Evolutionary conservation across 1,140 invertebrate genomes (phyloP), one percentile per base, ranked within the genome.

Genomic region (Colletes gigas): DNA sequence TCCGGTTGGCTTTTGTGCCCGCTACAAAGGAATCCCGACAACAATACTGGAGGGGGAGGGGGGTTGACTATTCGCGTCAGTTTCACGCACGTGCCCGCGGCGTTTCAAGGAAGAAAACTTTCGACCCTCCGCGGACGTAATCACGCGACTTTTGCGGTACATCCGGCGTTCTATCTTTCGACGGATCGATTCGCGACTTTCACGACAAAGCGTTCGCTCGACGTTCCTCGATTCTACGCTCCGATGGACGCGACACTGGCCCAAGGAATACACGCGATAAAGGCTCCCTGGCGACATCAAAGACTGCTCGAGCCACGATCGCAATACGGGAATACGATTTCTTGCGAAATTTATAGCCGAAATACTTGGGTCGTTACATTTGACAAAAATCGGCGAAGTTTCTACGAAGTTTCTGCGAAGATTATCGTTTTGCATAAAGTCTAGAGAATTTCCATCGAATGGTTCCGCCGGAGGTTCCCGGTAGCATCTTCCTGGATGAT

Each of bases 1-100:
- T 82, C 75, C 30, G 76, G 21, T 39, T 66, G 17, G 21, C 75
- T 62, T 72, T 78, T 82, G 75, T 82, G 17, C 10, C 19, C 9
- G 12, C 4, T 17, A 82, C 81, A 82, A 77, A 72, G 62, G 60
- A 78, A 47, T 15, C n/a, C 6, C 9, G 1, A 14, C 54, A 65
- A 82, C 68, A 82, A 78, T 72, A 30, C 30, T n/a, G n/a, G n/a
- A n/a, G n/a, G n/a, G n/a, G n/a, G n/a, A 2, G 30, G 17, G 54
- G 14, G 19, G 0, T 8, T 47, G 76, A 72, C 30, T 67, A 52
- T 78, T 78, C 62, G 62, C 44, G 74, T 82, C 75, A 66, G 75
- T 72, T 78, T 78, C 76, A 78, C 76, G 68, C 75, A 82, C 69
- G 55, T 41, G 21, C 60, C 47, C 8, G 50, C 14, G 30, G 63